These are phyloP conservation scores for Cyclura pinguis DNA, from an alignment of 2,797 vertebrate species.

Conservation along the genomic window DNA sequence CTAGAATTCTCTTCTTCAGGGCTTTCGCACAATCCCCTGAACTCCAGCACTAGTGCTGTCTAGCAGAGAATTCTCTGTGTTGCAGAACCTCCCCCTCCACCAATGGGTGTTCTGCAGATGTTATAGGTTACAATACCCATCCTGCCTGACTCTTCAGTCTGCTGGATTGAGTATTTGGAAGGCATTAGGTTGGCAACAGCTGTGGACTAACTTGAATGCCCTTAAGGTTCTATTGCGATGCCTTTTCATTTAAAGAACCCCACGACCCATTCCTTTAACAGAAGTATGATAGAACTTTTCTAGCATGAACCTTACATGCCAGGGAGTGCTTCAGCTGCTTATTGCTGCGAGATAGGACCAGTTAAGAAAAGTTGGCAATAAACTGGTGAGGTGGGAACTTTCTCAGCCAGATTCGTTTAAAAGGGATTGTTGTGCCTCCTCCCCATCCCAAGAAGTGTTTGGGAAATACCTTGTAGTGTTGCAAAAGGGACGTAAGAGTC, in stretches of 20 bases:
- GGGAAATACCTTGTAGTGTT: not conserved
- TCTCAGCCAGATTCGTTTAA: not conserved
- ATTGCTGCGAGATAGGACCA: no score
- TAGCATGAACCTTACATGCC: not conserved
- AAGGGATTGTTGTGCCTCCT: not conserved
- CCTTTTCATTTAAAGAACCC: no score
- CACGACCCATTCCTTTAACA: not conserved
- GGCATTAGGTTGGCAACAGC: not conserved
- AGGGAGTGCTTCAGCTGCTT: not conserved
- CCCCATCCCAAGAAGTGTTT: not conserved
- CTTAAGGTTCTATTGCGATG: not conserved
- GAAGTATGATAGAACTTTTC: not conserved
- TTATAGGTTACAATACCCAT: not conserved
- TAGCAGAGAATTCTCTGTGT: no score
- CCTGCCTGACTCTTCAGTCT: not conserved
- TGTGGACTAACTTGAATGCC: not conserved
- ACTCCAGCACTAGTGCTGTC: no score
- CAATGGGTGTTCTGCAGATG: not conserved
- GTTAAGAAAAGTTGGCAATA: not conserved
- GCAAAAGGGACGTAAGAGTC: not conserved
- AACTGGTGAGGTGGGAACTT: not conserved
- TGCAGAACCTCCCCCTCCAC: not conserved
- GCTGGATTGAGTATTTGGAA: not conserved
- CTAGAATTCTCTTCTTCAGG: no score
- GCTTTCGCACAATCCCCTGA: no score